Base-by-base conservation (phyloP, 2,113 vertebrate species). In the Pseudonaja textilis region DNA sequence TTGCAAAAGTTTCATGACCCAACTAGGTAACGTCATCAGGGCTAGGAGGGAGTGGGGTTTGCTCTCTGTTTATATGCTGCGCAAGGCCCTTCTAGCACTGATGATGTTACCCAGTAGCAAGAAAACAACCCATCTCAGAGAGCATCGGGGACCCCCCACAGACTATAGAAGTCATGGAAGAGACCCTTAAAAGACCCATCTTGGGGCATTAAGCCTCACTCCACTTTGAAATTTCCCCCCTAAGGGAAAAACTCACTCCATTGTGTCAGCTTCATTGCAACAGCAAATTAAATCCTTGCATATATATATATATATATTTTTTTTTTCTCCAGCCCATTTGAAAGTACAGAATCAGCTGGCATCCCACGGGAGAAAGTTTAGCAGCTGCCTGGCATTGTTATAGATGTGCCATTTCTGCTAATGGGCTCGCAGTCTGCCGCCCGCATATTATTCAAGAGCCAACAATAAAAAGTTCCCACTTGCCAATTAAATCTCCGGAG, bases 401-500 rank as follows among this genome's bases (percentile, higher is more conserved):
- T 56, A 52, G 57, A 87, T 55, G 52, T 90, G 89, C 57, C 85
- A 25, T 91, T 87, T 23, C 47, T 45, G 50, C 89, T 56, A 90
- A 87, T 90, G 81, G 9, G 34, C 57, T 29, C 81, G 42, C 89
- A 34, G 85, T 47, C 26, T 64, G 56, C n/a, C n/a, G 11, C 12
- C 47, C 50, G 1, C 6, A 23, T 23, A 55, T 87, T 45, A 93
- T 74, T 25, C 2, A 57, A 87, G 57, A 16, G 10, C 59, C 22
- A 87, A 69, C 34, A 87, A 87, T 54, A 18, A 12, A 26, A 64
- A 87, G 47, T 69, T 91, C 50, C 55, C 47, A 22, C 89, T 93
- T 91, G 59, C 85, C 85, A 91, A 47, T 88, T 74, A 93, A 88
- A 50, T 50, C 59, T 56, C 85, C 4, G 23, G 89, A 74, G 59